These are phyloP conservation scores for Drosophila micromelanica DNA, from an alignment of 1,140 invertebrate genomes.

Conservation along the genomic window DNA sequence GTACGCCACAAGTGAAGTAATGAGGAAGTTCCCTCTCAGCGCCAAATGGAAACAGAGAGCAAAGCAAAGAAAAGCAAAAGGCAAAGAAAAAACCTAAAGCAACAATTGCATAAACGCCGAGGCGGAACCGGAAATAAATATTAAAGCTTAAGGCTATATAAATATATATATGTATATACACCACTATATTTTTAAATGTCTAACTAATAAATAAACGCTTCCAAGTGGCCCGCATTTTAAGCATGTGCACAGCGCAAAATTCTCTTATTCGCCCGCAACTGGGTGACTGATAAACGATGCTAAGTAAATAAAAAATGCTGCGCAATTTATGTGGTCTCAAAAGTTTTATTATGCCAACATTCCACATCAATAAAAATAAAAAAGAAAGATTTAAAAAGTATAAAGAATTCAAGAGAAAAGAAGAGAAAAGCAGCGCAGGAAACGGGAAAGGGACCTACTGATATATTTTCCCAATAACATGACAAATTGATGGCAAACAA, in stretches of 20 bases:
- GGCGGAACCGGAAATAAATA: slow-evolving; percentile 73
- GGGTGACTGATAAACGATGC: slow-evolving; percentile 73
- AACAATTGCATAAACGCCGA: slow-evolving; percentile 19
- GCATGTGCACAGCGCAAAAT: slow-evolving; percentile 24
- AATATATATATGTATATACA: slow-evolving; percentile 47
- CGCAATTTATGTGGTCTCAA: slow-evolving; percentile 78
- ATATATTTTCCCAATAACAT: slow-evolving; percentile 27
- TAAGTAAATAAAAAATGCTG: slow-evolving; percentile 73
- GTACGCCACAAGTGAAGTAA: slow-evolving; percentile 80
- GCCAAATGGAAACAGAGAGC: slow-evolving; percentile 37
- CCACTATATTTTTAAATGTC: slow-evolving; percentile 73
- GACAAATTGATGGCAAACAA: slow-evolving; percentile 28
- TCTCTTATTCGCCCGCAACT: slow-evolving; percentile 18
- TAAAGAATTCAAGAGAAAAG: background rate
- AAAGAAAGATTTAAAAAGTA: background rate
- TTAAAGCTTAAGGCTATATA: slow-evolving; percentile 70
- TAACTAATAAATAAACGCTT: slow-evolving; percentile 72
- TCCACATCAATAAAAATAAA: slow-evolving; percentile 36
- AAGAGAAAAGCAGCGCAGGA: too few species aligned
- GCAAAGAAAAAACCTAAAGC: slow-evolving; percentile 1
- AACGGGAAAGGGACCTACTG: background rate
- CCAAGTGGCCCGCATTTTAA: slow-evolving; percentile 60
- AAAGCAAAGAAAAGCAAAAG: slow-evolving; percentile 9
- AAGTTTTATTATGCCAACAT: slow-evolving; percentile 58
- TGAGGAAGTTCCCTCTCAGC: slow-evolving; percentile 64